phyloP scores from a whole-genome alignment of 1,140 invertebrate species.

The Drosophila aff. region DNA sequence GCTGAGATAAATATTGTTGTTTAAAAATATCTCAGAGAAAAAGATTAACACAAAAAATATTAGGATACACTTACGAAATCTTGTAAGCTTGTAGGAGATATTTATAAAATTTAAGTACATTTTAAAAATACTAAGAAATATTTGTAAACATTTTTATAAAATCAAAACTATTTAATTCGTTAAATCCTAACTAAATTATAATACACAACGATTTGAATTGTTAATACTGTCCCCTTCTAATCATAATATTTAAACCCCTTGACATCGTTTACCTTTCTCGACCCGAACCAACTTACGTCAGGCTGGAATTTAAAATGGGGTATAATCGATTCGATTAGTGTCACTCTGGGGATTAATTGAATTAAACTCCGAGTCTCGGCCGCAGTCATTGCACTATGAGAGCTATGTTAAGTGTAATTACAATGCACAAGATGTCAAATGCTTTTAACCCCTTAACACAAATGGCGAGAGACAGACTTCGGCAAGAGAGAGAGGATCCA shows the following conservation, averaged over 20 bases:
- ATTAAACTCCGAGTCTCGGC: slow-evolving; percentile 46
- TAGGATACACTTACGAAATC: background rate
- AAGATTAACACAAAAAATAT: background rate
- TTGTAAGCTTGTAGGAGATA: background rate
- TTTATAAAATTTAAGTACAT: background rate
- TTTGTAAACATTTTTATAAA: no score
- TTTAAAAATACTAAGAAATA: background rate
- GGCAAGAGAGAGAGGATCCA: slow-evolving; percentile 37
- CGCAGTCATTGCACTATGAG: slow-evolving; percentile 39
- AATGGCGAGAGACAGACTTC: slow-evolving; percentile 27
- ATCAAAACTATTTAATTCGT: background rate
- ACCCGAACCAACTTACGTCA: slow-evolving; percentile 9
- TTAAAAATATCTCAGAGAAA: background rate
- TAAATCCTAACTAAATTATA: background rate
- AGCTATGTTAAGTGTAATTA: slow-evolving; percentile 62
- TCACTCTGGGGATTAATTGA: slow-evolving; percentile 57
- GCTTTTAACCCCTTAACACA: slow-evolving; percentile 70
- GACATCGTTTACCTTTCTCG: slow-evolving; percentile 39
- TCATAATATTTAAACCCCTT: slow-evolving; percentile 30
- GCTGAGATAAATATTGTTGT: slow-evolving; percentile 11
- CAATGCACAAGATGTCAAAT: slow-evolving; percentile 72
- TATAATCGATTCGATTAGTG: slow-evolving; percentile 51
- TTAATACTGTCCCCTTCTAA: slow-evolving; percentile 21
- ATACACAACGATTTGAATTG: background rate
- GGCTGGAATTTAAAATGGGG: slow-evolving; percentile 28